Conservation (phyloP, 2,888 invertebrate species). For the Dioctria linearis region DNA sequence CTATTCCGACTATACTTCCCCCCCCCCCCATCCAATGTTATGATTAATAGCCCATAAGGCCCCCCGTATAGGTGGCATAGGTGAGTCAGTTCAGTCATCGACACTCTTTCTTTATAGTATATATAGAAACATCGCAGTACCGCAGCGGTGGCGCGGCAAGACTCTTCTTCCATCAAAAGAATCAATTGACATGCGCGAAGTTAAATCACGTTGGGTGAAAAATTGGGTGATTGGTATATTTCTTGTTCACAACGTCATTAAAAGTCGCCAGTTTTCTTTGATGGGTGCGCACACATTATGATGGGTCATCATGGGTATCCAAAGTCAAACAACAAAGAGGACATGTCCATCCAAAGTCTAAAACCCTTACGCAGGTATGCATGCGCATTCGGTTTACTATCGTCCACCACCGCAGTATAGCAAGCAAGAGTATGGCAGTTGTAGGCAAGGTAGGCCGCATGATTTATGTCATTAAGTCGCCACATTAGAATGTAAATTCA, state of each 20-base stretch:
- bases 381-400: not conserved
- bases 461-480: slow-evolving; percentile 42
- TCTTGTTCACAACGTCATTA: slow-evolving; percentile 37
- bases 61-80: slow-evolving; percentile 20
- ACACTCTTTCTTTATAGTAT: not conserved
- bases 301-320: not conserved
- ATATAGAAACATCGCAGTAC: not conserved
- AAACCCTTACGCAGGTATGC: slow-evolving; percentile 31
- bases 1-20: not conserved
- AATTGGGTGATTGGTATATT: slow-evolving; percentile 44
- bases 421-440: not conserved
- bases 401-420: not conserved
- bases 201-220: slow-evolving; percentile 21
- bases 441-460: slow-evolving; percentile 25
- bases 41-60: slow-evolving; percentile 35
- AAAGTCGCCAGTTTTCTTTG: slow-evolving; percentile 48
- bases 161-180: not conserved
- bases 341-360: slow-evolving; percentile 13
- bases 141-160: too few species aligned
- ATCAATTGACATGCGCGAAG: slow-evolving; percentile 33
- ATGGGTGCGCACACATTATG: not conserved
- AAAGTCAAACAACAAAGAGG: slow-evolving; percentile 22
- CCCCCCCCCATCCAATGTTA: not conserved
- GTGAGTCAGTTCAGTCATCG: not conserved
- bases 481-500: slow-evolving; percentile 49